A percentile compares a stretch with the other conserved stretches of the same genome.
Conservation (phyloP, 2,113 vertebrate species). For the Embiotoca jacksoni region DNA sequence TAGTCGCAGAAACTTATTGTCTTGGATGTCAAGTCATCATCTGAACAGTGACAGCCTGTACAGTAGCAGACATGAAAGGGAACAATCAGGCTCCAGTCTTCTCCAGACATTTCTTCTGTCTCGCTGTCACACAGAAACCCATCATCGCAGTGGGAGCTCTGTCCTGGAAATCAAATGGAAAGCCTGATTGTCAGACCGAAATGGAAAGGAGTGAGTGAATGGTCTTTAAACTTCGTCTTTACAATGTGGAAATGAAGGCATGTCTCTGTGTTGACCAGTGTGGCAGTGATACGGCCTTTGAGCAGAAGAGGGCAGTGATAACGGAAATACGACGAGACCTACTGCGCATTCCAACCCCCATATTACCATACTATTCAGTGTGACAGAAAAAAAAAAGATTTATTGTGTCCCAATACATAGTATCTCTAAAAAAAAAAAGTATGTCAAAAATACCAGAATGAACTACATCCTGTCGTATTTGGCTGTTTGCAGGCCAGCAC, state of each 20-base stretch:
- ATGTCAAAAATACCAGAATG: no score
- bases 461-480: no score
- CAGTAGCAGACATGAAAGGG: not conserved
- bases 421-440: no score
- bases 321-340: not conserved
- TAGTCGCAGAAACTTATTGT: not conserved
- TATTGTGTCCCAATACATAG: no score
- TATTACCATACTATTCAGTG: no score
- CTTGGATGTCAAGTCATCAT: not conserved
- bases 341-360: no score
- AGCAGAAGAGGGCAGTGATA: not conserved
- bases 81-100: not conserved
- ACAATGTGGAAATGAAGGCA: not conserved
- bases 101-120: not conserved
- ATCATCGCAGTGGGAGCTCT: slow-evolving; percentile 8
- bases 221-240: not conserved
- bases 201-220: slow-evolving; percentile 7
- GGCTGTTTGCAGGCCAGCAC: no score
- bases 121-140: not conserved
- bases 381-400: no score
- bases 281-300: not conserved
- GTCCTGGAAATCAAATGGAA: slow-evolving; percentile 5
- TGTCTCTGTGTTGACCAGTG: not conserved
- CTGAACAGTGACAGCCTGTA: not conserved
- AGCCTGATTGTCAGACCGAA: not conserved